Evolutionary conservation across 2,797 vertebrate genomes (phyloP).

Genomic region (Mormyrus proboscirostris): DNA sequence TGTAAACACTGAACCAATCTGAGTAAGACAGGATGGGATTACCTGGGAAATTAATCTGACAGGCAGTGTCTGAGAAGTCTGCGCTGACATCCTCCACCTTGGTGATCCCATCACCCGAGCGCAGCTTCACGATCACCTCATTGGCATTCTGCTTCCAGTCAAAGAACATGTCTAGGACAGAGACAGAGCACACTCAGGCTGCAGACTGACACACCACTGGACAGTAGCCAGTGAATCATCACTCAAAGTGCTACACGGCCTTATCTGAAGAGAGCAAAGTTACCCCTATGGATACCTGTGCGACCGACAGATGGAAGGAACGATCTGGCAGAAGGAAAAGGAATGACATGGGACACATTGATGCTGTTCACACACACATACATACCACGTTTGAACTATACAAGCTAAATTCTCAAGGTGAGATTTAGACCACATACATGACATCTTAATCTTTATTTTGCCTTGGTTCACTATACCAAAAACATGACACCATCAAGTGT

Average conservation of each 20-base stretch:
- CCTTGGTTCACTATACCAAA: neutral
- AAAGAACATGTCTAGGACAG: slow-evolving; percentile 76
- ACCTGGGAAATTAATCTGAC: slow-evolving; percentile 75
- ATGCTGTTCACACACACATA: neutral
- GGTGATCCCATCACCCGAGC: slow-evolving; percentile 66
- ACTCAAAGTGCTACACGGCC: neutral
- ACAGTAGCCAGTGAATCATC: neutral
- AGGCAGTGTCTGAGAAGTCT: slow-evolving; percentile 80
- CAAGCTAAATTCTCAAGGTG: neutral
- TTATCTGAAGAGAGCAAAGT: neutral
- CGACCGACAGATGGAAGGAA: neutral
- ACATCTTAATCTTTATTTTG: neutral
- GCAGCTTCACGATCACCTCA: slow-evolving; percentile 83
- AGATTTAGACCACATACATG: neutral
- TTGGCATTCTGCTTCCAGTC: slow-evolving; percentile 93
- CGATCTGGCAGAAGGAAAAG: neutral
- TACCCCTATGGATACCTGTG: neutral
- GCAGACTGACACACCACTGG: neutral
- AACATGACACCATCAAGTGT: neutral
- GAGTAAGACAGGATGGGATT: neutral
- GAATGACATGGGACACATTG: neutral
- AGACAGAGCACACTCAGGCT: neutral
- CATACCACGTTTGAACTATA: neutral
- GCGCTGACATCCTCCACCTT: slow-evolving; percentile 73
- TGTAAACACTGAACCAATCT: neutral